Conservation (phyloP, 2,888 invertebrate genomes). For the Cyclophora albipunctata region DNA sequence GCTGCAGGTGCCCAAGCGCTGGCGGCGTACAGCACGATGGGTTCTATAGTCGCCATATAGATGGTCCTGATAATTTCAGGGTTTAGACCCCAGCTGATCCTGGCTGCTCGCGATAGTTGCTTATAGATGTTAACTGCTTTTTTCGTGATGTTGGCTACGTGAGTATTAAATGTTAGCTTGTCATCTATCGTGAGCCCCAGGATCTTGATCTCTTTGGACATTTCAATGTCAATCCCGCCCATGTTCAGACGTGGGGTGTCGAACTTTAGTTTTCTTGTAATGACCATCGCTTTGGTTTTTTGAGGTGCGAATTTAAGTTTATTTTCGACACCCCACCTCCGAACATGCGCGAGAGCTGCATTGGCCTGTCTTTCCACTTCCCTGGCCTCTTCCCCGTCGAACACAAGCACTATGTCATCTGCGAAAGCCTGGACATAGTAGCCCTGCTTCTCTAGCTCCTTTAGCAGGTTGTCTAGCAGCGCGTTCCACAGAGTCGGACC, state of each 20-base stretch:
- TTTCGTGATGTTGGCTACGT: too few species aligned
- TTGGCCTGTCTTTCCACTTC: not conserved
- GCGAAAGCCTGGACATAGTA: slow-evolving; percentile 3
- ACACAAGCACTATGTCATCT: slow-evolving; percentile 1
- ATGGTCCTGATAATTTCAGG: not conserved
- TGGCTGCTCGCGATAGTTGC: too few species aligned
- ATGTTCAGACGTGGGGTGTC: not conserved
- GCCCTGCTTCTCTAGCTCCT: not conserved
- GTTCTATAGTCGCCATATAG: not conserved
- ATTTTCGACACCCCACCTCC: not conserved
- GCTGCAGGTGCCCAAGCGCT: not conserved
- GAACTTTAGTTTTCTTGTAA: slow-evolving; percentile 2
- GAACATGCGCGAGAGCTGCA: not conserved
- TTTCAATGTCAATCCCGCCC: not conserved
- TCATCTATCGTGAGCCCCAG: too few species aligned
- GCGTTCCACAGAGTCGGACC: slow-evolving; percentile 9
- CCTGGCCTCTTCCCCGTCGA: not conserved
- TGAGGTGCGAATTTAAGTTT: not conserved
- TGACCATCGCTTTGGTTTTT: too few species aligned
- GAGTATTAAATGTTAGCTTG: too few species aligned
- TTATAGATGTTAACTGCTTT: too few species aligned
- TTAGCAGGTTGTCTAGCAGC: slow-evolving; percentile 3
- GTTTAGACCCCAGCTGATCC: too few species aligned
- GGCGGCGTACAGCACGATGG: not conserved
- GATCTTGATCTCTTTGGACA: not conserved